A percentile compares a stretch with the other conserved stretches of the same genome.
Evolutionary conservation across 2,888 invertebrate genomes (phyloP).

Genomic region (Cephus runcator): DNA sequence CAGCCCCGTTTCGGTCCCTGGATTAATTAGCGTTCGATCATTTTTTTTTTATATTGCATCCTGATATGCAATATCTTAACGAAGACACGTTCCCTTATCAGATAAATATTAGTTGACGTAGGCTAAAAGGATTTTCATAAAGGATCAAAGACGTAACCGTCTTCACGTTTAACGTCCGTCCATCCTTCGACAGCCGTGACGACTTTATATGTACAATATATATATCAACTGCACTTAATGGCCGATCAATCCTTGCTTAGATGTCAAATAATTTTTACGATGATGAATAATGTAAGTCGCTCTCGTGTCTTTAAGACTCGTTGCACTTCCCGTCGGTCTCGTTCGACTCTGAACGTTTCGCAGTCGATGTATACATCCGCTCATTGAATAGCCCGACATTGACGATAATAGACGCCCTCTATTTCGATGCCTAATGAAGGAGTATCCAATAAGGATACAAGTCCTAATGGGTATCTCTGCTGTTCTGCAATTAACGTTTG

Average conservation of each 20-base stretch:
- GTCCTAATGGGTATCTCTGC: neutral
- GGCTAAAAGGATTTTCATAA: neutral
- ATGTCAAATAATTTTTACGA: neutral
- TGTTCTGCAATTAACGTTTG: neutral
- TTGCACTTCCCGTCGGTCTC: neutral
- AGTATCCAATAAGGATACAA: neutral
- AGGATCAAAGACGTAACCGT: neutral
- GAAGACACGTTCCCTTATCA: neutral
- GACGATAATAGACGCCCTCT: neutral
- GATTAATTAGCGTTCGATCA: neutral
- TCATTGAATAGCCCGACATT: neutral
- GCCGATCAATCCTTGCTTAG: neutral
- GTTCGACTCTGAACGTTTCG: neutral
- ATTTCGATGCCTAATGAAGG: neutral
- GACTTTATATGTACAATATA: neutral
- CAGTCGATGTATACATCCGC: neutral
- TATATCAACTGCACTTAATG: neutral
- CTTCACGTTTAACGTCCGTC: neutral
- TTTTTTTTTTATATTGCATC: neutral
- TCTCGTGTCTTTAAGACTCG: neutral
- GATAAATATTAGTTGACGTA: neutral
- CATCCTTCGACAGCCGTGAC: neutral
- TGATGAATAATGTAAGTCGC: neutral
- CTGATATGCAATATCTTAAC: neutral
- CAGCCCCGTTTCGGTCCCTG: neutral